Evolutionary conservation across 2,797 vertebrate genomes (phyloP), one percentile per base, ranked within the genome.

Genomic region (Bryconaethiops microstoma): DNA sequence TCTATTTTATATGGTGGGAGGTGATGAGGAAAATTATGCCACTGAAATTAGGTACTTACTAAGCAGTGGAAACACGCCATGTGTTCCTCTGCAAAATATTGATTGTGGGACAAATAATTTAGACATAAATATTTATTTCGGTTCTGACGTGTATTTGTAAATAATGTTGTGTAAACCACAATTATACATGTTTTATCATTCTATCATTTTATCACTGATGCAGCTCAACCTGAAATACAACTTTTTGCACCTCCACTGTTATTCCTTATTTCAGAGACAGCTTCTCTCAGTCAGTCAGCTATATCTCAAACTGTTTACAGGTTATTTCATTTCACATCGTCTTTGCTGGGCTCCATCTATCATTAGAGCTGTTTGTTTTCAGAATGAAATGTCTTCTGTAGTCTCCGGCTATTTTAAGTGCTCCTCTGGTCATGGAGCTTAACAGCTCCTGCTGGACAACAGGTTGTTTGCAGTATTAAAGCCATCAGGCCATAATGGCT

Each of bases 1-100:
- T 96, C 95, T 96, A 93, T 93, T 95, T 96, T 95, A 96, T 94
- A 92, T 92, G 95, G 96, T 95, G 95, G 94, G 92, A 95, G 94
- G 95, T 92, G 93, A 95, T 90, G 92, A 93, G 88, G 90, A 89
- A 92, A 94, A 94, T 93, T 91, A 93, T 94, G 92, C 92, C 90
- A 91, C 85, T 94, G 92, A 94, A 96, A 96, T 93, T 87, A 95
- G 92, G 86, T 87, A 93, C 92, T 93, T 89, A 83, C 87, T 92
- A 93, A 93, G 93, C 90, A 93, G 86, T 84, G 87, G 87, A 86
- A 92, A 95, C 91, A 92, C 78, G 77, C 88, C 90, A 91, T 90
- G 89, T 90, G 91, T 90, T 87, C 88, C 89, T 89, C 91, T 83
- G 72, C 59, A 75, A 88, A 90, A 92, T 88, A 91, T 88, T 90